A percentile compares a stretch with the other conserved stretches of the same genome.
These are phyloP conservation scores for Megastigmus dorsalis DNA, from an alignment of 2,888 invertebrate species.

Conservation along the genomic window DNA sequence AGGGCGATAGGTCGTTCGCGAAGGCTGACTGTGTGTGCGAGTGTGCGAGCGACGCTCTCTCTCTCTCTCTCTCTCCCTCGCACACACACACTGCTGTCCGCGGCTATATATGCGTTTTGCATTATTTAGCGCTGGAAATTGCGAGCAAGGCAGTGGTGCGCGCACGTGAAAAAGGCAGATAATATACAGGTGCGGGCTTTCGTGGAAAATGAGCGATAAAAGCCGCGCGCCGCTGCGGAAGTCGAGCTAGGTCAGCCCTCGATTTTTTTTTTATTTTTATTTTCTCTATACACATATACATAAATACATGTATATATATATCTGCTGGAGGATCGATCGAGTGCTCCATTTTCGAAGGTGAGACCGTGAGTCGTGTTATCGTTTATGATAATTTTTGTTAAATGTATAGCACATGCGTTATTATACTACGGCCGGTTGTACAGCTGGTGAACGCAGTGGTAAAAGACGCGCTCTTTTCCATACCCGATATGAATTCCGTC, in stretches of 20 bases:
- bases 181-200: constrained; percentile 34
- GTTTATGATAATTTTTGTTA: constrained; percentile 14
- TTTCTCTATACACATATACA: no score
- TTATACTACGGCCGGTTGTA: no score
- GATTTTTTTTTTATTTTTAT: not conserved
- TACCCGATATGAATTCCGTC: no score
- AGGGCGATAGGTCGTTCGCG: not conserved
- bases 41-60: no score
- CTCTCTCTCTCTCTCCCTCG: not conserved
- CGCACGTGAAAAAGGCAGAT: not conserved
- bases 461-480: no score
- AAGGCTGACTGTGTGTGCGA: no score
- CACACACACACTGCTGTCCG: not conserved
- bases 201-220: constrained; percentile 43
- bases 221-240: constrained; percentile 18
- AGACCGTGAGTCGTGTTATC: not conserved
- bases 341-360: no score
- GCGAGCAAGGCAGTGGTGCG: constrained; percentile 14
- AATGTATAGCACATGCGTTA: not conserved
- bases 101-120: constrained; percentile 49
- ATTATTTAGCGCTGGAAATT: constrained; percentile 61
- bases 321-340: no score
- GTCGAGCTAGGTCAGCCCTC: constrained; percentile 20
- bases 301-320: no score
- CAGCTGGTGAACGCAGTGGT: no score